A percentile compares a stretch with the other conserved stretches of the same genome.
These are phyloP conservation scores for Brevimyrus niger DNA, from an alignment of 2,113 vertebrate genomes.

Conservation along the genomic window DNA sequence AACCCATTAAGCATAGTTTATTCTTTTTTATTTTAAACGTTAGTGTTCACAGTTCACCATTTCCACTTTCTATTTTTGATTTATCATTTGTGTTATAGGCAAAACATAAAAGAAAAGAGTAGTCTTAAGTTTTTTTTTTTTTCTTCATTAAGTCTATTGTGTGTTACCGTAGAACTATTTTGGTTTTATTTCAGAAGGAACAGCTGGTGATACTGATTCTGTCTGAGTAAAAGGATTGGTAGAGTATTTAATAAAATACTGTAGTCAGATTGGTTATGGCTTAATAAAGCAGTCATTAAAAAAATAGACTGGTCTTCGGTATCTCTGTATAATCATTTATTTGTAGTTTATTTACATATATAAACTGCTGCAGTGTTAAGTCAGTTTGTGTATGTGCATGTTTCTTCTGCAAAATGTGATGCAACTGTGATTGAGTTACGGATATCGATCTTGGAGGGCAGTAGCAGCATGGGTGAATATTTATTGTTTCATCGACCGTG, in stretches of 20 bases:
- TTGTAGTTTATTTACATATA: neutral
- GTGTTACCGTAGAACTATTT: neutral
- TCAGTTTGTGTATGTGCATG: neutral
- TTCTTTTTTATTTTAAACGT: neutral
- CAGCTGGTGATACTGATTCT: neutral
- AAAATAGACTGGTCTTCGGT: neutral
- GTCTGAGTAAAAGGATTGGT: neutral
- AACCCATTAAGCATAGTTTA: neutral
- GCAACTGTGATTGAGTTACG: neutral
- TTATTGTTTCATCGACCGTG: neutral
- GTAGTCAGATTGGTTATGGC: neutral
- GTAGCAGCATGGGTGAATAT: neutral
- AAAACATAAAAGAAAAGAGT: neutral
- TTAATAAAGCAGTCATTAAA: neutral
- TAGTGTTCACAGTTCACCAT: neutral
- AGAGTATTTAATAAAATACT: neutral
- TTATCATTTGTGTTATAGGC: neutral
- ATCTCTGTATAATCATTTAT: neutral
- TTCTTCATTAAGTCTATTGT: neutral
- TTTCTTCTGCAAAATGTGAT: neutral
- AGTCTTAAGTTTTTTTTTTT: neutral
- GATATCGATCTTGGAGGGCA: neutral
- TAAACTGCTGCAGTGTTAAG: neutral
- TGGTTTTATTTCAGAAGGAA: neutral
- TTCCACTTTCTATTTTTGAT: neutral